Base-by-base conservation (phyloP, 2,113 vertebrate genomes). In the Lycaon pictus region DNA sequence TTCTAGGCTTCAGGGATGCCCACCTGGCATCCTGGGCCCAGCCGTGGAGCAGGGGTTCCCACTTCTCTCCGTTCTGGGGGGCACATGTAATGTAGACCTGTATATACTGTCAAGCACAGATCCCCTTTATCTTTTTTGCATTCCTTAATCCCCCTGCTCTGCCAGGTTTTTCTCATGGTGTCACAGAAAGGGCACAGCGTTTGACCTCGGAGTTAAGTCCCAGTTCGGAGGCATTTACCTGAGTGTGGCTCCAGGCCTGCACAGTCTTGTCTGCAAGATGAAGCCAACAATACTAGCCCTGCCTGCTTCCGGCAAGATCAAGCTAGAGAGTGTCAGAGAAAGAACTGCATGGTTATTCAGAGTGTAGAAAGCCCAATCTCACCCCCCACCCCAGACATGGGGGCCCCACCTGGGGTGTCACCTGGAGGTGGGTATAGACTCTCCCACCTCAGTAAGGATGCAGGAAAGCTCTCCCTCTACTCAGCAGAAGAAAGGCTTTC, bases 171-270 rank as follows among this genome's bases (percentile, higher is more conserved):
- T 83, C 62, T 79, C 79, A 32, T 13, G 2, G 53, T 84, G 62
- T 89, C 89, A 37, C 43, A 48, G 35, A 95, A 92, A 92, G 93
- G 67, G 53, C 65, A 88, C 16, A 29, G 56, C 35, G 67, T 79
- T 71, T 67, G 43, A 91, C 65, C 29, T 13, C 0, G 25, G 90
- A 62, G 51, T 82, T 67, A 88, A 92, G 63, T 88, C 55, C 48
- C 67, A 43, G 72, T 83, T 71, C 35, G 60, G 67, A 96, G 74
- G 43, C 72, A 16, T 81, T 62, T 27, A 60, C 88, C 65, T 81
- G 55, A 65, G 19, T 29, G 55, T 55, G 32, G 23, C 25, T 53
- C 60, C 37, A 51, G 72, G 37, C 37, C 90, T 29, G 9, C 65
- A 20, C 27, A 55, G n/a, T 82, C 19, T 74, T 48, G 55, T 55